Evolutionary conservation across 2,113 vertebrate species (phyloP).

Genomic region (Oryzias javanicus): DNA sequence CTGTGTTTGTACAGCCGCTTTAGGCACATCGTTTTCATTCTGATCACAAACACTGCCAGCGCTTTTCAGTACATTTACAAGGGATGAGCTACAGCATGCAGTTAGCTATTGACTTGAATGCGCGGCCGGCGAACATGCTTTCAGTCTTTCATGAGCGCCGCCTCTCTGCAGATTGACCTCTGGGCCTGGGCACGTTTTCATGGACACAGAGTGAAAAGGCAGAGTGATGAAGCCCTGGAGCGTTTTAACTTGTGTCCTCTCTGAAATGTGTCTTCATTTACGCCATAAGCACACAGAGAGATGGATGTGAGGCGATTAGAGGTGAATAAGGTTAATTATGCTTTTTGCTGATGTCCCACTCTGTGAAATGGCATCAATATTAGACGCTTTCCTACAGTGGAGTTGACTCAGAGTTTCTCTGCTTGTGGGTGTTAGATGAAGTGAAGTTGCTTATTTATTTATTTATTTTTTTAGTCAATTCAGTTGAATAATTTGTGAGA

Average conservation of each 20-base stretch:
- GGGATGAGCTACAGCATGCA: background rate
- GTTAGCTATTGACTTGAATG: conserved; percentile 14
- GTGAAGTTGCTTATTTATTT: no score
- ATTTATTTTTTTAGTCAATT: no score
- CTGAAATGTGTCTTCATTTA: conserved; percentile 19
- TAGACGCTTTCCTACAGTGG: background rate
- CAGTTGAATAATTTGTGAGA: no score
- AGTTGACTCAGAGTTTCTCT: background rate
- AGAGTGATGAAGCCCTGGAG: conserved; percentile 2
- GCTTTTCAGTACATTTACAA: background rate
- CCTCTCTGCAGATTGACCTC: conserved; percentile 22
- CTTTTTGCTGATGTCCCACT: conserved; percentile 24
- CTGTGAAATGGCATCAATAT: conserved; percentile 9
- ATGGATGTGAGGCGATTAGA: conserved; percentile 18
- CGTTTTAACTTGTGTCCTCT: background rate
- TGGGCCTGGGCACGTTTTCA: background rate
- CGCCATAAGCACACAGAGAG: conserved; percentile 4
- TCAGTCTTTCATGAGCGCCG: background rate
- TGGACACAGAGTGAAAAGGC: background rate
- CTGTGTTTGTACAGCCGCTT: no score
- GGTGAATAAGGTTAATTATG: conserved; percentile 31
- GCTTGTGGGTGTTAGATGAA: no score
- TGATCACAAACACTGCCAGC: no score
- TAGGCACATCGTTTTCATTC: no score
- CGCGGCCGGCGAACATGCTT: conserved; percentile 4